Evolutionary conservation across 2,113 vertebrate species (phyloP), one percentile per base, ranked within the genome.

Genomic region (Phalacrocorax brasilianus): DNA sequence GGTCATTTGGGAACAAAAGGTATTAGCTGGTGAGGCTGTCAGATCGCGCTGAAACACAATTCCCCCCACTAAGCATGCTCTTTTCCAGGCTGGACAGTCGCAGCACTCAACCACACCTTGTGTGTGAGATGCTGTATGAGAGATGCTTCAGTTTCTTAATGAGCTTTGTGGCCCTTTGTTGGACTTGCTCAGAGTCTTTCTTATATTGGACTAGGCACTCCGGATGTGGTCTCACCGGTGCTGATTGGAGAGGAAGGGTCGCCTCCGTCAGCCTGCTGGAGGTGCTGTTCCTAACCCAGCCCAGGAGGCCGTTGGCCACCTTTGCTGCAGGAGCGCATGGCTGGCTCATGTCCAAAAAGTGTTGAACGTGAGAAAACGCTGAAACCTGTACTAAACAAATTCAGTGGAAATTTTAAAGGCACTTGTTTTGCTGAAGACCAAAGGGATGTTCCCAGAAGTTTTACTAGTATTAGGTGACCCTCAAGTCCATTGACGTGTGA

Each of bases 151-250:
- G 1, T 42, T 68, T 59, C 55, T 66, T 63, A 30, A 35, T 2
- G 5, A 23, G 56, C 21, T 59, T 66, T 38, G 3, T 84, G 28
- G 22, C 67, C 30, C 9, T 68, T 68, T 44, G 42, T 52, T 53
- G 65, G 27, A 32, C 55, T 74, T 0, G 0, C 9, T 78, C 38
- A 0, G 0, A 45, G 27, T 67, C 12, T 10, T 11, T 80, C n/a
- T 75, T 42, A 27, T 4, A 5, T 24, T 58, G 38, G 16, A 24
- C 22, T 24, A 8, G 2, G 12, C 8, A 24, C 14, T 62, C 16
- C 33, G 59, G 32, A 9, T 27, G 15, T 26, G n/a, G 32, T 74
- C 42, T 77, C 50, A 47, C 2, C 11, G 14, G 19, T 26, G 47
- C 52, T 44, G 52, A 15, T 32, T 42, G 55, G 58, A 75, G 32